Evolutionary conservation across 1,140 invertebrate species (phyloP).

Genomic region (Delia radicum): DNA sequence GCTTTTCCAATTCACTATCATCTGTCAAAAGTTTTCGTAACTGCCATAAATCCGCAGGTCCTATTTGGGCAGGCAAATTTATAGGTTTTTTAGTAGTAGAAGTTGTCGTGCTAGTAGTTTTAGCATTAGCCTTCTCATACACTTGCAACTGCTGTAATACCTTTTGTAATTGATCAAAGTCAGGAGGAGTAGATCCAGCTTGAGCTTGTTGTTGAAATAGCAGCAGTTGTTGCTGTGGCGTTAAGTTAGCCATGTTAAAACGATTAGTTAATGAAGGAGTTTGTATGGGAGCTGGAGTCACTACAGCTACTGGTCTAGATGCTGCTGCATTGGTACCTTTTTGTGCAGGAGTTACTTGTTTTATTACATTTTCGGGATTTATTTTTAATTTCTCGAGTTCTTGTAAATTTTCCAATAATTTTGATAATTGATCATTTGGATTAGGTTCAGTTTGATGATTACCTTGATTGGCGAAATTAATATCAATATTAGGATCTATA

Average conservation of each 20-base stretch:
- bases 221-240: constrained; percentile 9
- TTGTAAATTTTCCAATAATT: constrained; percentile 47
- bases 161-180: background rate
- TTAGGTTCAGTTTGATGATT: constrained; percentile 35
- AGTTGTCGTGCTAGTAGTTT: background rate
- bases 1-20: constrained; percentile 43
- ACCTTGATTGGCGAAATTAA: constrained; percentile 42
- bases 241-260: constrained; percentile 27
- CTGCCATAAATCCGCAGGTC: constrained; percentile 37
- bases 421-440: constrained; percentile 40
- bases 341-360: background rate
- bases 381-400: constrained; percentile 46
- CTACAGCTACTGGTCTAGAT: constrained; percentile 13
- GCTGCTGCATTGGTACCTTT: background rate
- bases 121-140: background rate
- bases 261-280: constrained; percentile 36
- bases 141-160: background rate
- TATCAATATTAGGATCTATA: constrained; percentile 50
- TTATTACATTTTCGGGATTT: constrained; percentile 46
- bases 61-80: constrained; percentile 26
- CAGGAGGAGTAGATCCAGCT: background rate
- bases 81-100: background rate
- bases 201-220: background rate
- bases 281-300: constrained; percentile 7
- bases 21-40: constrained; percentile 44